phyloP scores from a whole-genome alignment of 2,113 vertebrate species.

The Erythrocercus mccallii region DNA sequence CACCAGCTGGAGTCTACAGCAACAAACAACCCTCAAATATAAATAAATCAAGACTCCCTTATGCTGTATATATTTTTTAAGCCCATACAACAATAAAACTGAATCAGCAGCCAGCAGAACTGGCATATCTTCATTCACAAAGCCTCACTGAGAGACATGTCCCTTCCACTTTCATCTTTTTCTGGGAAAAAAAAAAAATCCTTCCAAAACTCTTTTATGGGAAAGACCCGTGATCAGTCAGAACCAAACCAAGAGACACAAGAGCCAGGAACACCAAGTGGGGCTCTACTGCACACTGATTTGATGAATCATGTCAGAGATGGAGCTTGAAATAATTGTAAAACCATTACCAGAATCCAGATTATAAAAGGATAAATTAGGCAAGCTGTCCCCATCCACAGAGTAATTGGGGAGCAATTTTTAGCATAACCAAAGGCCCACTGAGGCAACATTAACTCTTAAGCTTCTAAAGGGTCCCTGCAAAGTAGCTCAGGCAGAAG shows the following conservation, averaged over 20 bases:
- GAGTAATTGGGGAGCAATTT: background rate
- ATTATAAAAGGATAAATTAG: slow-evolving; percentile 43
- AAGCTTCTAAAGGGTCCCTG: slow-evolving; percentile 37
- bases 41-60: background rate
- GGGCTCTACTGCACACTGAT: background rate
- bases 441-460: slow-evolving; percentile 45
- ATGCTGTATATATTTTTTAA: background rate
- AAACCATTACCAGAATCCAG: slow-evolving; percentile 61
- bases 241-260: slow-evolving; percentile 46
- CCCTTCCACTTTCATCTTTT: slow-evolving; percentile 38
- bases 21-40: background rate
- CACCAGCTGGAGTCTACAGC: background rate
- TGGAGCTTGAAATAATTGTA: slow-evolving; percentile 53
- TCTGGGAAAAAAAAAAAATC: slow-evolving; percentile 17
- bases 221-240: slow-evolving; percentile 13
- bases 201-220: slow-evolving; percentile 37
- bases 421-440: slow-evolving; percentile 45
- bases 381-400: background rate
- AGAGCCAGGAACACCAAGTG: slow-evolving; percentile 41
- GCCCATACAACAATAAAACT: background rate
- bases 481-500: slow-evolving; percentile 52
- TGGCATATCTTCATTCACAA: slow-evolving; percentile 1
- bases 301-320: slow-evolving; percentile 49
- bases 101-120: background rate
- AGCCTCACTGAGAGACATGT: slow-evolving; percentile 12